A percentile compares a stretch with the other conserved stretches of the same genome.
These are phyloP conservation scores for Adelges cooleyi DNA, from an alignment of 1,140 invertebrate species.

Conservation along the genomic window DNA sequence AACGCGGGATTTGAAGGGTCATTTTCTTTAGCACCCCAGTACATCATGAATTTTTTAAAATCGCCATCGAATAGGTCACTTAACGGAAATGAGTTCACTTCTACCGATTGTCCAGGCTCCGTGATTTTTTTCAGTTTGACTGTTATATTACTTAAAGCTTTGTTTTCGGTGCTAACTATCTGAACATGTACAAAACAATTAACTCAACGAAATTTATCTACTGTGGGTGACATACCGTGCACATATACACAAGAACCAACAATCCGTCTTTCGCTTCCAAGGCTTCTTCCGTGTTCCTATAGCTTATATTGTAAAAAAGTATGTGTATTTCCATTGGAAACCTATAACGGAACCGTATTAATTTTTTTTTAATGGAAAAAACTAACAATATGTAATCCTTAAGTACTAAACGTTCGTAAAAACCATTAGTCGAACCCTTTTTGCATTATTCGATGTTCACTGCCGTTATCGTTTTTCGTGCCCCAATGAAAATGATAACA, in stretches of 20 bases:
- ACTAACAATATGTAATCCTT: too few relatives aligned
- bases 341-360: not conserved
- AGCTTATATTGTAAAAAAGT: not conserved
- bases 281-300: not conserved
- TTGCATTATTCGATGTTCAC: not conserved
- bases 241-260: not conserved
- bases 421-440: not conserved
- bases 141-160: not conserved
- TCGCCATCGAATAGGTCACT: not conserved
- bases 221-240: not conserved
- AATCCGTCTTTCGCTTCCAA: not conserved
- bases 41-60: not conserved
- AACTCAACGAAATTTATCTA: too few relatives aligned
- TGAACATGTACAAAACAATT: too few relatives aligned
- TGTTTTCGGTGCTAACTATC: not conserved
- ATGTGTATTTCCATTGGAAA: conserved; percentile 10
- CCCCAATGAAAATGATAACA: not conserved
- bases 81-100: not conserved
- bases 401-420: too few relatives aligned
- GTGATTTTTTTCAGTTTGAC: not conserved
- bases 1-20: not conserved
- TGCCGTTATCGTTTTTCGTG: not conserved
- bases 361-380: too few relatives aligned
- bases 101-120: not conserved
- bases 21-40: not conserved